Evolutionary conservation across 2,113 vertebrate genomes (phyloP).

Genomic region (Paradoxurus hermaphroditus): DNA sequence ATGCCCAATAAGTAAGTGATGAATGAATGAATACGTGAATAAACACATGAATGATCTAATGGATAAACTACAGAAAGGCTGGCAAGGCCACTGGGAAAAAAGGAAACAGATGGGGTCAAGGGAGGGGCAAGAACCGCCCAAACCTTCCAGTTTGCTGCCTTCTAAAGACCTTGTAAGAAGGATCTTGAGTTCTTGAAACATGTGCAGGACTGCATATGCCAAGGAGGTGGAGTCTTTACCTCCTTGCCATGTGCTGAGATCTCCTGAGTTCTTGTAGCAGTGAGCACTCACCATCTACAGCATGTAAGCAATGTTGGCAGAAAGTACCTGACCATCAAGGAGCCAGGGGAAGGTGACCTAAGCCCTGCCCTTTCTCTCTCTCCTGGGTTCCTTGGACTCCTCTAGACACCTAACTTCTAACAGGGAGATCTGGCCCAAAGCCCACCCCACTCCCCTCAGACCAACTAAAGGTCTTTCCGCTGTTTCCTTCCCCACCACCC

Average conservation of each 20-base stretch:
- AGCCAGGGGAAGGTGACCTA: not conserved
- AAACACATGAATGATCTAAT: not conserved
- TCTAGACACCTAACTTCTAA: not conserved
- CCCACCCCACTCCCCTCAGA: constrained; percentile 20
- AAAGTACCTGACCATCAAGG: not conserved
- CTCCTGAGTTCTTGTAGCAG: not conserved
- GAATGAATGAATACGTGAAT: not conserved
- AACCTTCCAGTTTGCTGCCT: not conserved
- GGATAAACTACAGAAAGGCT: not conserved
- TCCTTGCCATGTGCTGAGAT: not conserved
- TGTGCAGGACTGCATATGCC: not conserved
- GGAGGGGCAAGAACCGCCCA: not conserved
- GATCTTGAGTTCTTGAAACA: not conserved
- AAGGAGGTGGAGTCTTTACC: not conserved
- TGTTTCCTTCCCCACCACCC: not conserved
- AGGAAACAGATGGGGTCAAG: not conserved
- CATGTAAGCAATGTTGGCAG: not conserved
- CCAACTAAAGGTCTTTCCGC: constrained; percentile 28
- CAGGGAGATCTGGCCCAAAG: constrained; percentile 45
- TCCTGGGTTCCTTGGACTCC: not conserved
- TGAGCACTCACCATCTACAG: not conserved
- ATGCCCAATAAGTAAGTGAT: constrained; percentile 1
- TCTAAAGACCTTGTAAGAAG: not conserved
- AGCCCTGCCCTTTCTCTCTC: not conserved
- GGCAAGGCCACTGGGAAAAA: not conserved